Percentiles rank a stretch among this genome's conserved stretches.
Conservation (phyloP, 2,888 invertebrate species). For the Macrophya annulata region DNA sequence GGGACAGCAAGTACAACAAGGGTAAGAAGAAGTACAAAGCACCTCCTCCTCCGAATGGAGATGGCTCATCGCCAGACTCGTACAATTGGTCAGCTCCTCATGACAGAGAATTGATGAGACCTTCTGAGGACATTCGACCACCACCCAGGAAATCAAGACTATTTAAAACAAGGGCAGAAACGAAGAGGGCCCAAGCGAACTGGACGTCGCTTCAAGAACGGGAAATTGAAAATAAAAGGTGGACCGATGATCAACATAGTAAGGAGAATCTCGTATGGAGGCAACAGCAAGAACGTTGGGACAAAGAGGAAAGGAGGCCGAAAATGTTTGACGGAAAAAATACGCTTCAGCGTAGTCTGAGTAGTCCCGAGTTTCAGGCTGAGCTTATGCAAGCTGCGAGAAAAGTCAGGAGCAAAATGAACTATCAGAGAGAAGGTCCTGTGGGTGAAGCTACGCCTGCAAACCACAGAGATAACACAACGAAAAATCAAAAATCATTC, state of each 20-base stretch:
- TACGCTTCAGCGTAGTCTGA: slow-evolving; percentile 78
- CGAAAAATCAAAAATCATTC: slow-evolving; percentile 52
- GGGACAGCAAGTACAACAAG: slow-evolving; percentile 77
- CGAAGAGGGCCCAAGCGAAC: slow-evolving; percentile 80
- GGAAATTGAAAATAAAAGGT: slow-evolving; percentile 60
- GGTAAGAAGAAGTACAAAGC: slow-evolving; percentile 91
- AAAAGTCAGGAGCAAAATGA: slow-evolving; percentile 71
- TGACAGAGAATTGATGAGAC: slow-evolving; percentile 78
- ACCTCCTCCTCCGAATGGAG: slow-evolving; percentile 82
- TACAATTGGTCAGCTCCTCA: slow-evolving; percentile 80
- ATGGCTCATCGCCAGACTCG: slow-evolving; percentile 84
- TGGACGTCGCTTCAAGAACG: slow-evolving; percentile 65
- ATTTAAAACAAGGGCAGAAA: slow-evolving; percentile 89
- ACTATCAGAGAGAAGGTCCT: slow-evolving; percentile 65
- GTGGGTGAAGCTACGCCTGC: slow-evolving; percentile 63
- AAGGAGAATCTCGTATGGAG: slow-evolving; percentile 60
- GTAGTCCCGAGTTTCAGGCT: slow-evolving; percentile 81
- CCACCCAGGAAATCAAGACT: slow-evolving; percentile 83
- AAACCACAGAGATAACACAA: slow-evolving; percentile 53
- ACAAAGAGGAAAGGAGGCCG: slow-evolving; percentile 64
- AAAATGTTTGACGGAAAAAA: slow-evolving; percentile 75
- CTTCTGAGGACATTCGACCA: slow-evolving; percentile 74
- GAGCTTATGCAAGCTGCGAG: slow-evolving; percentile 78
- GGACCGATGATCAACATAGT: slow-evolving; percentile 60
- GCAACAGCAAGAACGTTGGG: slow-evolving; percentile 61